Percentiles rank a stretch among this genome's conserved stretches.
Evolutionary conservation across 2,888 invertebrate species (phyloP).

Genomic region (Pseudeuparius sepicola): DNA sequence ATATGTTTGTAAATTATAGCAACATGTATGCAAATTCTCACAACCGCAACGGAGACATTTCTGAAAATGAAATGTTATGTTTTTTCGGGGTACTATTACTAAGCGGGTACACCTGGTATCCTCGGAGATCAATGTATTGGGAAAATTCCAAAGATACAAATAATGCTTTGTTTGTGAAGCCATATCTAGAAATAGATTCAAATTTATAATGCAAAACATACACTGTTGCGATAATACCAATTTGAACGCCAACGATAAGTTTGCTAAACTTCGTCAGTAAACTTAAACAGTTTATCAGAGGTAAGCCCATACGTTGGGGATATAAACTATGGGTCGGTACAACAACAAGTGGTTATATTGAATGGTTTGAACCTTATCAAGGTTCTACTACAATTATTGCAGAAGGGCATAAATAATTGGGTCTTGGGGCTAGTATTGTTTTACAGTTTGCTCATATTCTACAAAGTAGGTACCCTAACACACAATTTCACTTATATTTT

Average conservation of each 20-base stretch:
- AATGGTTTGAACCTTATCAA: conserved; percentile 18
- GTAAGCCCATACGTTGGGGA: conserved; percentile 22
- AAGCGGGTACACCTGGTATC: conserved; percentile 19
- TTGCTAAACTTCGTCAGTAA: conserved; percentile 5
- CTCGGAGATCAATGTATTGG: conserved; percentile 21
- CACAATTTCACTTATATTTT: conserved; percentile 14
- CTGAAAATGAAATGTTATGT: conserved; percentile 18
- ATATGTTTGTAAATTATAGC: conserved; percentile 2
- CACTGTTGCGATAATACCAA: conserved; percentile 22
- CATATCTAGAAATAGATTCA: conserved; percentile 3
- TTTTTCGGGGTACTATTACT: conserved; percentile 19
- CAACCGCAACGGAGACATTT: conserved; percentile 11
- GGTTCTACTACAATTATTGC: conserved; percentile 11
- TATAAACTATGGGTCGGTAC: conserved; percentile 17
- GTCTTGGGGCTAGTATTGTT: conserved; percentile 14
- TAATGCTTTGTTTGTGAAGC: conserved; percentile 8
- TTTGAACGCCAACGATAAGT: conserved; percentile 13
- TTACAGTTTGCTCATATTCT: conserved; percentile 13
- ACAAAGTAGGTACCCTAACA: conserved; percentile 9
- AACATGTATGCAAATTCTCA: conserved; percentile 7
- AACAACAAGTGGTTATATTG: conserved; percentile 14
- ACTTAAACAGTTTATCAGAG: conserved; percentile 25
- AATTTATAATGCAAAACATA: conserved; percentile 2
- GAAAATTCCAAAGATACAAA: conserved; percentile 19
- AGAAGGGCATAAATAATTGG: conserved; percentile 15